Conservation (phyloP, 2,888 invertebrate species). For the Rotaria sp. region DNA sequence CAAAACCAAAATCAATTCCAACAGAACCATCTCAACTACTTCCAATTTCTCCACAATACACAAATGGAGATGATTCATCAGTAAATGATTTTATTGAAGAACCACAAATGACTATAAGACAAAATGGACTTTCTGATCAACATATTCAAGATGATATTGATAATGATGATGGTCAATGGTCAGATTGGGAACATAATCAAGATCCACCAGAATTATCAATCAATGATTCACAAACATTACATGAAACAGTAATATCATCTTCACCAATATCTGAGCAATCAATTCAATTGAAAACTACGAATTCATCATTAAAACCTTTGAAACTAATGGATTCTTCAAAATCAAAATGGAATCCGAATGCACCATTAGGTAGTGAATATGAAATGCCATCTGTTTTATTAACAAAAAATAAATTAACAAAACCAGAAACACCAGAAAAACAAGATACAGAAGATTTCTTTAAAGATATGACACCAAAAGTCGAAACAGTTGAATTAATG, state of each 20-base stretch:
- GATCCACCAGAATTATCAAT: not conserved
- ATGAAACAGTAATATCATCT: not conserved
- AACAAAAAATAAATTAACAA: not conserved
- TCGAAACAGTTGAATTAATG: not conserved
- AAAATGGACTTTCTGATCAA: not conserved
- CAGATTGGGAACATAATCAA: constrained; percentile 3
- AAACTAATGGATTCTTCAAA: not conserved
- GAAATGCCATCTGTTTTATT: not conserved
- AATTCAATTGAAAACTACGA: too few species aligned
- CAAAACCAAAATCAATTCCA: not conserved
- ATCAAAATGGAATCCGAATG: constrained; percentile 7
- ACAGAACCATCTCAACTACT: not conserved
- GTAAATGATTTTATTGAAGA: not conserved
- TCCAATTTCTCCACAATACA: not conserved
- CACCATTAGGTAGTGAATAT: constrained; percentile 25
- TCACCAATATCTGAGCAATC: not conserved
- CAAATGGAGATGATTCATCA: not conserved
- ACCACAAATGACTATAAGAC: not conserved
- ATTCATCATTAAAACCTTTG: not conserved
- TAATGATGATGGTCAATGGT: constrained; percentile 20
- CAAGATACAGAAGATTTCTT: not conserved
- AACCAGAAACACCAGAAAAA: not conserved
- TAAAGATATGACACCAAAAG: constrained; percentile 24
- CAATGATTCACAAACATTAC: not conserved
- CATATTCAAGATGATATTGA: not conserved